Evolutionary conservation across 2,113 vertebrate species (phyloP).

Genomic region (Rhodinocichla rosea): DNA sequence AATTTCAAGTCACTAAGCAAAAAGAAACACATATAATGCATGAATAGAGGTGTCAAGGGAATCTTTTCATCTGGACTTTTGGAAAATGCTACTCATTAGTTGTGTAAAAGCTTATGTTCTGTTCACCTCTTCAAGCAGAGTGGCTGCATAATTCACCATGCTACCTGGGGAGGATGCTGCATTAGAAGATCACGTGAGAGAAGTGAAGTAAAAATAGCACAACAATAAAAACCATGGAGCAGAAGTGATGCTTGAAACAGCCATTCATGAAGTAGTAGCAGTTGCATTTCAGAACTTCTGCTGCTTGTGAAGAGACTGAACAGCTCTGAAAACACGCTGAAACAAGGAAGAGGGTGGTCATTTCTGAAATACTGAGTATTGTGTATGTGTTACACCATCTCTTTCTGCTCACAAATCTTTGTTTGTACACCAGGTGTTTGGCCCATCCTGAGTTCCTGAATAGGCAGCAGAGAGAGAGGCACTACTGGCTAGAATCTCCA

Average conservation of each 20-base stretch:
- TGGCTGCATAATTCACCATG: neutral
- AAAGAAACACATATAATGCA: neutral
- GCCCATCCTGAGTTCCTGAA: neutral
- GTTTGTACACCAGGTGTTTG: neutral
- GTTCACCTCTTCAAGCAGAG: neutral
- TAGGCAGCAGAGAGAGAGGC: neutral
- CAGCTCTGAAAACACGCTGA: neutral
- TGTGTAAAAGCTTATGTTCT: neutral
- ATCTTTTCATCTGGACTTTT: neutral
- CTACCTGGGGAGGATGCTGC: neutral
- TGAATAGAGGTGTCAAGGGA: neutral
- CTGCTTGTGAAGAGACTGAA: neutral
- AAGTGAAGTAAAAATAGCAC: neutral
- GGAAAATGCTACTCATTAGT: neutral
- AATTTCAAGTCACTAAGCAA: neutral
- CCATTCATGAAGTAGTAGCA: neutral
- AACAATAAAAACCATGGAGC: neutral
- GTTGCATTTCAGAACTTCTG: neutral
- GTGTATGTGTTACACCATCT: neutral
- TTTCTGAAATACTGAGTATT: neutral
- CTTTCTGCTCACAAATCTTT: neutral
- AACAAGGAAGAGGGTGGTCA: neutral
- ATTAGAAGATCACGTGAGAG: neutral
- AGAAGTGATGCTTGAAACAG: neutral
- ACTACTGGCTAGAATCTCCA: neutral